These are phyloP conservation scores for Thecocarcelia acutangulata DNA, from an alignment of 2,888 invertebrate species.

Conservation along the genomic window DNA sequence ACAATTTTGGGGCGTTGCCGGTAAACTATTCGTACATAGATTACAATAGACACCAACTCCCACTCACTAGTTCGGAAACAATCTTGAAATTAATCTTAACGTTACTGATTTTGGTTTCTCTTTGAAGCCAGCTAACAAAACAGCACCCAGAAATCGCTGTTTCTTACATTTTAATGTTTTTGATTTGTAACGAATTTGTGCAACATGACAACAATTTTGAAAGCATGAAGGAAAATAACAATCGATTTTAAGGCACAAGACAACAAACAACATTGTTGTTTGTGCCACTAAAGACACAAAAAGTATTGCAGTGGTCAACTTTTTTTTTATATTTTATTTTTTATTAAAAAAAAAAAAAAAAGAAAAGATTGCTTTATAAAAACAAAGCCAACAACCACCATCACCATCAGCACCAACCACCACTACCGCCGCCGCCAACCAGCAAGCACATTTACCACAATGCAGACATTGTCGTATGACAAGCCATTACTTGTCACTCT, in stretches of 20 bases:
- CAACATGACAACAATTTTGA: conserved; percentile 53
- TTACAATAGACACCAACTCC: conserved; percentile 51
- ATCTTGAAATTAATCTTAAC: conserved; percentile 47
- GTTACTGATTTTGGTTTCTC: conserved; percentile 7
- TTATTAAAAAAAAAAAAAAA: no score
- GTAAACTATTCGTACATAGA: conserved; percentile 36
- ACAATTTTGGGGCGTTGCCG: conserved; percentile 58
- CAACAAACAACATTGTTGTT: conserved; percentile 21
- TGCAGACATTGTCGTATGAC: conserved; percentile 60
- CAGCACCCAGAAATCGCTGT: conserved; percentile 4
- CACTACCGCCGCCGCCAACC: no score
- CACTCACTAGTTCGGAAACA: conserved; percentile 41
- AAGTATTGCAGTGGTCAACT: conserved; percentile 23
- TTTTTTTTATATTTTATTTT: conserved; percentile 10
- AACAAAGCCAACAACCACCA: conserved; percentile 12
- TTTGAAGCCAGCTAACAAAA: no score
- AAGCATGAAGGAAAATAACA: conserved; percentile 8
- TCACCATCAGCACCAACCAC: no score
- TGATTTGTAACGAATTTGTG: conserved; percentile 65
- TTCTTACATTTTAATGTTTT: conserved; percentile 17
- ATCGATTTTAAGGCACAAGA: conserved; percentile 27
- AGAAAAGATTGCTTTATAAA: no score
- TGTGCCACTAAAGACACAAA: neutral
- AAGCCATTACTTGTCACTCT: conserved; percentile 67
- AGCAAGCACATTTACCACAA: neutral